Evolutionary conservation across 23 tunicate genomes (phyloP).

Genomic region (Ascidia mentula): DNA sequence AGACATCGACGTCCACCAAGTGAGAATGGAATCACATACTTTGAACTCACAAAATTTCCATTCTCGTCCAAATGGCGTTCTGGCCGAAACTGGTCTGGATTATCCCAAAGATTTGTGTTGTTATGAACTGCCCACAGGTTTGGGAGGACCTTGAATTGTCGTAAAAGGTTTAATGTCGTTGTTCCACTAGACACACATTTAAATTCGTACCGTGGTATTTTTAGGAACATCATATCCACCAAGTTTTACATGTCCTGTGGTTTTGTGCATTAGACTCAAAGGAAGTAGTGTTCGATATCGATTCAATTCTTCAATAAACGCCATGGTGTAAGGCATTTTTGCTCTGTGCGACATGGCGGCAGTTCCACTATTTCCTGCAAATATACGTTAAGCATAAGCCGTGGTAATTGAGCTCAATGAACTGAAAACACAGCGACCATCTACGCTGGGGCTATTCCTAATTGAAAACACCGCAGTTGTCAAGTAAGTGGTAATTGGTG

Average conservation of each 20-base stretch:
- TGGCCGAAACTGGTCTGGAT: slow-evolving; percentile 27
- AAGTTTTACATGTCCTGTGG: background rate
- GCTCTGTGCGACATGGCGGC: background rate
- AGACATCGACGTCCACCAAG: slow-evolving; percentile 21
- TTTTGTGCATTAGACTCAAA: slow-evolving; percentile 9
- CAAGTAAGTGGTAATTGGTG: too few species aligned
- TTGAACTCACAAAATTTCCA: slow-evolving; percentile 5
- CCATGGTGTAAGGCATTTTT: slow-evolving; percentile 1
- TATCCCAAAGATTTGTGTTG: slow-evolving; percentile 2
- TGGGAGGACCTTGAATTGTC: background rate
- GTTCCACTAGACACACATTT: background rate
- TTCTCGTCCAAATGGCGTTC: slow-evolving; percentile 1
- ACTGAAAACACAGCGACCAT: too few species aligned
- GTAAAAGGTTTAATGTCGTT: background rate
- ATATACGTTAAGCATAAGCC: too few species aligned
- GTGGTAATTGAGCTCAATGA: too few species aligned
- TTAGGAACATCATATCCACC: background rate
- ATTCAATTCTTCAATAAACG: slow-evolving; percentile 17
- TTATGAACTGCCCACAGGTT: slow-evolving; percentile 36
- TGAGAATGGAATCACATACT: slow-evolving; percentile 4
- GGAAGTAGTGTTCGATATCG: slow-evolving; percentile 12
- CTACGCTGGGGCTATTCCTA: too few species aligned
- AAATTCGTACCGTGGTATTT: background rate
- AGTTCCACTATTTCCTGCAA: too few species aligned
- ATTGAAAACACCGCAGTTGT: too few species aligned